These are phyloP conservation scores for Columba janthina DNA, from an alignment of 2,113 vertebrate genomes.

Conservation along the genomic window DNA sequence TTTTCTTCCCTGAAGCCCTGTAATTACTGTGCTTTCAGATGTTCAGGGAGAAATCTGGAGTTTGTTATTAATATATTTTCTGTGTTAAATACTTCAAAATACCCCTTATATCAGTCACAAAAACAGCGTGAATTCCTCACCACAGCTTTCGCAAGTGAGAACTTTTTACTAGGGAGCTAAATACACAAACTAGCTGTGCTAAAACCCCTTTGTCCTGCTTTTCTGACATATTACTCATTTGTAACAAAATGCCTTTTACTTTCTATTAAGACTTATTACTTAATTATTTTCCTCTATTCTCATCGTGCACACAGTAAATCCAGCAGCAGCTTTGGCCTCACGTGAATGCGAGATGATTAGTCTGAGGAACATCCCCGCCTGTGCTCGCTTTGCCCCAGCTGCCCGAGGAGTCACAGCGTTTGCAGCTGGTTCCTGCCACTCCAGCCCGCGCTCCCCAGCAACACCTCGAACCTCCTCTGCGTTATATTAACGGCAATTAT, in stretches of 20 bases:
- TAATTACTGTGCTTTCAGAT: not conserved
- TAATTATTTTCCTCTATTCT: not conserved
- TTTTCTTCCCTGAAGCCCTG: not conserved
- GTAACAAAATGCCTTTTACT: not conserved
- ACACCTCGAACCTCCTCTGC: not conserved
- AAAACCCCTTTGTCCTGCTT: not conserved
- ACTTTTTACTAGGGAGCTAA: not conserved
- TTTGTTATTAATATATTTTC: not conserved
- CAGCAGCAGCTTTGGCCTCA: not conserved
- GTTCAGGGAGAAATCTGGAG: not conserved
- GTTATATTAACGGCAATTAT: not conserved
- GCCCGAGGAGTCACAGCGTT: not conserved
- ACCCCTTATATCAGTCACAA: not conserved
- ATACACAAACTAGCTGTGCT: not conserved
- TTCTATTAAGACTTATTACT: not conserved
- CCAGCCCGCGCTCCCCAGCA: not conserved
- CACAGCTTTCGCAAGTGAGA: not conserved
- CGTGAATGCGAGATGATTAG: not conserved
- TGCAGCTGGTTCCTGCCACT: not conserved
- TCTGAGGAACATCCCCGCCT: not conserved
- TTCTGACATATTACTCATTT: not conserved
- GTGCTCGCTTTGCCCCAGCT: not conserved
- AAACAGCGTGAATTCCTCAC: not conserved
- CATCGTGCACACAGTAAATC: not conserved
- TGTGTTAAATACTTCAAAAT: not conserved